A percentile compares a stretch with the other conserved stretches of the same genome.
Conservation (phyloP, 2,888 invertebrate species). For the Nomada goodeniana region DNA sequence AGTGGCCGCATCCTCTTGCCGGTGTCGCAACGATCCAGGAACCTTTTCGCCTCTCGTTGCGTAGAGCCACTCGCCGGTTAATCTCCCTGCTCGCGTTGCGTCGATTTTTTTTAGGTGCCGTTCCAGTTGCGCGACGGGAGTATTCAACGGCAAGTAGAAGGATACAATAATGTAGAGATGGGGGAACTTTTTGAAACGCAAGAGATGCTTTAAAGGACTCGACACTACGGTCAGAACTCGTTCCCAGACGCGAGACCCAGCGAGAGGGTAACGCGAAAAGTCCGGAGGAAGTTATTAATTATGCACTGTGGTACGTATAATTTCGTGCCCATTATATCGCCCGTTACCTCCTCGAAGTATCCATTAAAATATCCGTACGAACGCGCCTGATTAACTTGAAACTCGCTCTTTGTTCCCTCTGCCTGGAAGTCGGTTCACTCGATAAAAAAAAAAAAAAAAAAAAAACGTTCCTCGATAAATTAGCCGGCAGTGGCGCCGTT, state of each 20-base stretch:
- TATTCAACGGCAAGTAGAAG: not conserved
- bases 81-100: not conserved
- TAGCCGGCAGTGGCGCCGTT: not conserved
- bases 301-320: constrained; percentile 37
- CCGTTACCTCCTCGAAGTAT: constrained; percentile 18
- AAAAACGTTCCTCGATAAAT: not conserved
- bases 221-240: constrained; percentile 31
- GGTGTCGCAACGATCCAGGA: not conserved
- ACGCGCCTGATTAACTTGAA: too few relatives aligned
- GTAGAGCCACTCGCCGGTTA: too few relatives aligned
- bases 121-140: not conserved
- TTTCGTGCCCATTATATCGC: constrained; percentile 39
- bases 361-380: too few relatives aligned
- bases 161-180: not conserved
- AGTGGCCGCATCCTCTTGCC: constrained; percentile 19
- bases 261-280: constrained; percentile 16
- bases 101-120: not conserved
- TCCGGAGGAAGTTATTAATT: constrained; percentile 49
- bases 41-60: not conserved
- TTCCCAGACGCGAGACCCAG: constrained; percentile 22
- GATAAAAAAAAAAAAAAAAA: not conserved
- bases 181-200: constrained; percentile 17
- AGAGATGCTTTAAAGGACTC: constrained; percentile 8
- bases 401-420: too few relatives aligned
- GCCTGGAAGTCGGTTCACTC: not conserved